Evolutionary conservation across 2,797 vertebrate genomes (phyloP).

Genomic region (Antennarius maculatus): DNA sequence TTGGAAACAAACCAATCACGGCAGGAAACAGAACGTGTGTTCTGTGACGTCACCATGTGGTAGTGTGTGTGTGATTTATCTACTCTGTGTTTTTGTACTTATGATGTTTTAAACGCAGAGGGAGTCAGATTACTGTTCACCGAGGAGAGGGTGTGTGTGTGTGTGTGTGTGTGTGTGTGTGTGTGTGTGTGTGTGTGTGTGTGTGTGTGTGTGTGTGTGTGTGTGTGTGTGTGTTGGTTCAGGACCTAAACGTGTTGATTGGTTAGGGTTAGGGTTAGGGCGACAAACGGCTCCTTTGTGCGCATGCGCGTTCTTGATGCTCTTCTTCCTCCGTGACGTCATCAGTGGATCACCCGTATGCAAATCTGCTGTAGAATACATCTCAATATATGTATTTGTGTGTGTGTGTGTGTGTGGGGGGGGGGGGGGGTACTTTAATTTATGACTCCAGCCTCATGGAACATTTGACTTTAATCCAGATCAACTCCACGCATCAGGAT

Average conservation of each 20-base stretch:
- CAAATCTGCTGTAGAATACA: constrained; percentile 10
- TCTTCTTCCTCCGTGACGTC: constrained; percentile 36
- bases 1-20: constrained; percentile 16
- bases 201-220: not conserved
- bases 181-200: not conserved
- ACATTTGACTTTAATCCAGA: constrained; percentile 25
- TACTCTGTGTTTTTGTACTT: constrained; percentile 19
- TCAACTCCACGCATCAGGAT: not conserved
- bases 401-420: constrained; percentile 8
- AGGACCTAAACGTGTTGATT: constrained; percentile 33
- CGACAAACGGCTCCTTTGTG: constrained; percentile 9
- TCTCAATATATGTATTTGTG: constrained; percentile 13
- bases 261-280: no score
- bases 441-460: constrained; percentile 38
- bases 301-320: constrained; percentile 2
- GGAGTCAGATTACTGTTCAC: constrained; percentile 44
- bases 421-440: constrained; percentile 36
- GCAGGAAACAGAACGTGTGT: not conserved
- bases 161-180: not conserved
- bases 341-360: constrained; percentile 27
- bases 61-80: constrained; percentile 9
- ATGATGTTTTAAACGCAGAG: constrained; percentile 64
- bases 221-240: not conserved
- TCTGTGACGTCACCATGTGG: constrained; percentile 18
- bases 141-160: constrained; percentile 48